Base-by-base conservation (phyloP, 2,888 invertebrate species). In the Agapetus fuscipes region DNA sequence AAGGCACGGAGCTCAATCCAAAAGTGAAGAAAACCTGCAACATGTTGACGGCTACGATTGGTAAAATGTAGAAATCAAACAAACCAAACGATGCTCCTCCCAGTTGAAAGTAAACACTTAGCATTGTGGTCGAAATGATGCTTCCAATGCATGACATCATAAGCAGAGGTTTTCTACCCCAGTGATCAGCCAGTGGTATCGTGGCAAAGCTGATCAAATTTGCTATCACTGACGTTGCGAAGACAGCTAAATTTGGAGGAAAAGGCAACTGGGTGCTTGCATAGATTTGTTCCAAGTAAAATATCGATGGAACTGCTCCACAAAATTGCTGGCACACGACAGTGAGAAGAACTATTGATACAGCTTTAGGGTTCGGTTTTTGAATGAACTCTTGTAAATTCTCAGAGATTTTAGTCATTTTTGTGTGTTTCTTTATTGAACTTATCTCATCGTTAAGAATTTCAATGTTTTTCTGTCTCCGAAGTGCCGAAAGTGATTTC, bases 1-100 rank as follows among this genome's bases (percentile, higher is more conserved):
- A 63, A 1, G 62, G 56, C n/a, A 74, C 49, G 0, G 72, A 68
- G 33, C 65, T 66, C 30, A 66, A 61, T 0, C 76, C 76, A 16
- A 65, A 14, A 9, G 56, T 55, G 1, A 60, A 54, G 1, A 59
- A 49, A 0, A 62, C 51, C 9, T 52, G 55, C 0, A 56, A 53
- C 2, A 54, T 5, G 5, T 61, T 53, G n/a, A 74, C 58, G 1
- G 69, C 68, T 2, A 64, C 54, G 11, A 71, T 64, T 0, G 61
- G 57, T 0, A 72, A 46, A 24, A 61, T 58, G 46, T 61, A 62
- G 40, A 50, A 58, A 49, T 52, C 61, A 47, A 57, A 56, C 51
- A 48, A 61, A 40, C 46, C 52, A 51, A 51, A 6, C 9, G 20
- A 20, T 20, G 20, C 20, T 20, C 20, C 20, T 20, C 20, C 20